phyloP scores from a whole-genome alignment of 2,113 vertebrate genomes.

The Chloropsis cyanopogon region DNA sequence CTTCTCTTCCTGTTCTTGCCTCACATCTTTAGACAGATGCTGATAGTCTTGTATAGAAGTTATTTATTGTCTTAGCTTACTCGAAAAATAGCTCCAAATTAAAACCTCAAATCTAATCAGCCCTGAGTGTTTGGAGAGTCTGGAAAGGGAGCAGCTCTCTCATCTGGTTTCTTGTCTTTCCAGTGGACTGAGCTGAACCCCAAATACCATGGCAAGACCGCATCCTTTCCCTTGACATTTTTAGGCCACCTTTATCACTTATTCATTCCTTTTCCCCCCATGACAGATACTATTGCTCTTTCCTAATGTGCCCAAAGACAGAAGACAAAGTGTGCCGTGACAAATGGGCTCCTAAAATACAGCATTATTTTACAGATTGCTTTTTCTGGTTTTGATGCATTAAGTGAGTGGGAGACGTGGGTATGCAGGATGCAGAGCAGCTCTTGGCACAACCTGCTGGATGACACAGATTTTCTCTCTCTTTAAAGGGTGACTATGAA shows the following conservation, averaged over 20 bases:
- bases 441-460: background rate
- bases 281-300: slow-evolving; percentile 46
- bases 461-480: background rate
- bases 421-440: background rate
- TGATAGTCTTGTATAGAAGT: slow-evolving; percentile 4
- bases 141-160: slow-evolving; percentile 21
- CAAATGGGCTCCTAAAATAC: slow-evolving; percentile 57
- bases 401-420: slow-evolving; percentile 18
- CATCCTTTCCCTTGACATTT: slow-evolving; percentile 57
- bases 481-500: slow-evolving; percentile 87
- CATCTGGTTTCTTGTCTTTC: background rate
- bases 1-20: background rate
- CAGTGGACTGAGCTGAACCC: slow-evolving; percentile 48
- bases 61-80: slow-evolving; percentile 32
- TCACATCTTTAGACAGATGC: background rate
- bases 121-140: slow-evolving; percentile 9
- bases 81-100: slow-evolving; percentile 42
- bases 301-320: slow-evolving; percentile 34
- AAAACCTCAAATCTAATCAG: slow-evolving; percentile 40
- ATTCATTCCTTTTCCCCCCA: slow-evolving; percentile 34
- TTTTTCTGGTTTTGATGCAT: slow-evolving; percentile 61
- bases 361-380: slow-evolving; percentile 50
- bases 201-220: slow-evolving; percentile 1
- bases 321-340: slow-evolving; percentile 51
- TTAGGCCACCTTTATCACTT: slow-evolving; percentile 66